A percentile compares a stretch with the other conserved stretches of the same genome.
These are phyloP conservation scores for Drosophila pectinifera DNA, from an alignment of 1,140 invertebrate genomes.

Conservation along the genomic window DNA sequence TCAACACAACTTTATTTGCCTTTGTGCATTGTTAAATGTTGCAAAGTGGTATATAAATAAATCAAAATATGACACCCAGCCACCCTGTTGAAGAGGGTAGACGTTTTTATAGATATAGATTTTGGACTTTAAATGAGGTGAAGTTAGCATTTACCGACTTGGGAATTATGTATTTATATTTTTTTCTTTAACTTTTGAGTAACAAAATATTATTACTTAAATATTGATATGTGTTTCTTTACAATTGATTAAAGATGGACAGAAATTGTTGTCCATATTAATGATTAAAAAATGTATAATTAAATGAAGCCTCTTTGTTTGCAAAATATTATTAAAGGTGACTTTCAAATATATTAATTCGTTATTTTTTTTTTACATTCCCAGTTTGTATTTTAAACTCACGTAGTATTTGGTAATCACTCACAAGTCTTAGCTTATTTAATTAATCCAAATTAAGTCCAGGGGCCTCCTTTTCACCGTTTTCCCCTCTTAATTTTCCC, in stretches of 20 bases:
- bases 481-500: no score
- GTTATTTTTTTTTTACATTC: background rate
- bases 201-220: background rate
- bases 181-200: background rate
- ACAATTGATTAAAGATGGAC: no score
- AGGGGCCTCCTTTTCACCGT: background rate
- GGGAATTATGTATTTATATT: conserved; percentile 1
- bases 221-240: background rate
- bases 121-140: conserved; percentile 1
- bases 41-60: background rate
- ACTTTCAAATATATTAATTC: no score
- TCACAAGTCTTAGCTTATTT: conserved; percentile 73
- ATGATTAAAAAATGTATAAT: no score
- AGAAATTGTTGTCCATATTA: no score
- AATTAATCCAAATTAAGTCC: conserved; percentile 65
- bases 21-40: conserved; percentile 27
- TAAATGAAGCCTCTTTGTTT: no score
- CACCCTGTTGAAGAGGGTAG: conserved; percentile 5
- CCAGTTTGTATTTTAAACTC: background rate
- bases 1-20: conserved; percentile 38
- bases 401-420: background rate
- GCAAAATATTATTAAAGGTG: no score
- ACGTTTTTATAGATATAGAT: conserved; percentile 13
- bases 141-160: background rate
- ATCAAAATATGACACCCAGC: background rate